phyloP scores from a whole-genome alignment of 2,888 invertebrate genomes.

The Hartigia nigra region DNA sequence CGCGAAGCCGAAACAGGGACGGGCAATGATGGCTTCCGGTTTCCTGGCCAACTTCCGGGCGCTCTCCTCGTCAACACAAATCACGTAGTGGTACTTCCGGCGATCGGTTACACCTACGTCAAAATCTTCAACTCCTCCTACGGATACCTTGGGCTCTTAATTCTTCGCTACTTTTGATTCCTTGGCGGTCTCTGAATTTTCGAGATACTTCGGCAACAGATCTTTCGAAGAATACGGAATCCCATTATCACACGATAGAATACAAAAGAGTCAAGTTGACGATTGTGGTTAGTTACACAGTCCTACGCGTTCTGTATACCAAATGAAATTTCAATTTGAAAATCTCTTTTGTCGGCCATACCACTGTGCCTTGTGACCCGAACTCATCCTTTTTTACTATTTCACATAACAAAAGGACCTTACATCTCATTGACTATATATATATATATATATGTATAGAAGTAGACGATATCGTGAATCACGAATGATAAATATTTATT shows the following conservation, averaged over 20 bases:
- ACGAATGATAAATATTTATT: constrained; percentile 44
- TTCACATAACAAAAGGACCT: background rate
- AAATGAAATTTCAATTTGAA: background rate
- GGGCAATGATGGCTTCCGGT: constrained; percentile 42
- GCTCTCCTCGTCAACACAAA: constrained; percentile 45
- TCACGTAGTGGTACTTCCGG: constrained; percentile 51
- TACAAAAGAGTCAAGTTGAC: background rate
- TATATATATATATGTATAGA: background rate
- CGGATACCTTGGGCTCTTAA: background rate
- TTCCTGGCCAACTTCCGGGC: constrained; percentile 47
- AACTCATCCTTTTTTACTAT: background rate
- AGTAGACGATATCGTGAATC: constrained; percentile 30
- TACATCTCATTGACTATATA: background rate
- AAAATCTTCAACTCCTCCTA: background rate
- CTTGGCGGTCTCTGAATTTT: background rate
- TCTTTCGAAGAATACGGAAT: background rate
- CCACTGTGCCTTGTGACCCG: background rate
- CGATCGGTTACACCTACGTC: constrained; percentile 13
- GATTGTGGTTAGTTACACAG: background rate
- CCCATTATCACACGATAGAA: background rate
- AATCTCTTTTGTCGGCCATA: background rate
- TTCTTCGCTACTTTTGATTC: background rate
- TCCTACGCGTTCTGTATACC: background rate
- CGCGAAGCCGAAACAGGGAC: constrained; percentile 32
- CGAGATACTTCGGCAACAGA: background rate